phyloP scores from a whole-genome alignment of 2,888 invertebrate species.

The Nemoura dubitans region DNA sequence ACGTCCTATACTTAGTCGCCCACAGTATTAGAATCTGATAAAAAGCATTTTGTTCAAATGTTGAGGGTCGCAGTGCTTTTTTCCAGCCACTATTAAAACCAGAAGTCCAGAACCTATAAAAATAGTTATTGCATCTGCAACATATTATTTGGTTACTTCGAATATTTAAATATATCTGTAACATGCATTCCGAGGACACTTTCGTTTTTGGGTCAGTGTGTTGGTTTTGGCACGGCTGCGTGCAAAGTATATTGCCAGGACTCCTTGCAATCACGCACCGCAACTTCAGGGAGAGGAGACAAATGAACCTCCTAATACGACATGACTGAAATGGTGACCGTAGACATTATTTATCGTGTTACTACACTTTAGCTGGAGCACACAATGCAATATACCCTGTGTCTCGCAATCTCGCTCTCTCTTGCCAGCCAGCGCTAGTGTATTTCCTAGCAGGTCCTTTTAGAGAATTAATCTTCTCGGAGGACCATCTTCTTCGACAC shows the following conservation, averaged over 20 bases:
- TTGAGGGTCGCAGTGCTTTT: no score
- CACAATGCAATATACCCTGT: neutral
- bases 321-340: slow-evolving; percentile 12
- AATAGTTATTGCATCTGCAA: no score
- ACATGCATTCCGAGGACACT: no score
- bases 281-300: neutral
- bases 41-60: no score
- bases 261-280: neutral
- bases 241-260: neutral
- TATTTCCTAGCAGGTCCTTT: neutral
- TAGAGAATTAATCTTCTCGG: neutral
- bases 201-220: neutral
- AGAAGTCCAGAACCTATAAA: no score
- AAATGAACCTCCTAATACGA: neutral
- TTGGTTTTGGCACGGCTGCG: neutral
- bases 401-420: neutral
- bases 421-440: neutral
- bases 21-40: no score
- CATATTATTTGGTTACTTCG: no score
- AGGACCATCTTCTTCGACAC: neutral
- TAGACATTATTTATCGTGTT: slow-evolving; percentile 12
- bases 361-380: neutral
- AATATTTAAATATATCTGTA: no score
- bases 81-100: no score
- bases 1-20: no score